A percentile compares a stretch with the other conserved stretches of the same genome.
Evolutionary conservation across 1,140 invertebrate genomes (phyloP).

Genomic region (Ganaspis sp.): DNA sequence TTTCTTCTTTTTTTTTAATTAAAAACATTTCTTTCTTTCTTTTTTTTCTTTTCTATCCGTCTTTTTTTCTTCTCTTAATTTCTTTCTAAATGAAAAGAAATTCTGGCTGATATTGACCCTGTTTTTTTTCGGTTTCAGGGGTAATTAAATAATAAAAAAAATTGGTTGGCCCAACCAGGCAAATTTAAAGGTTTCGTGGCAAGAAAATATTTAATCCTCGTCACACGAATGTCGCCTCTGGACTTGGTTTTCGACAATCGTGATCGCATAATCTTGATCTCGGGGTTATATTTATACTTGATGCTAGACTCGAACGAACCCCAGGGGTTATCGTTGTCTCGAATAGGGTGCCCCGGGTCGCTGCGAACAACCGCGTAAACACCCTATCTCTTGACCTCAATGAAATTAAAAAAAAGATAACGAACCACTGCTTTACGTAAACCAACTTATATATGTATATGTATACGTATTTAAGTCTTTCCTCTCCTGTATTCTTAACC

Average conservation of each 20-base stretch:
- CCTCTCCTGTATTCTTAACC: neutral
- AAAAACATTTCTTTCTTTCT: too few species aligned
- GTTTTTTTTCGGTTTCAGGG: too few species aligned
- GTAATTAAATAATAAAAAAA: slow-evolving; percentile 21
- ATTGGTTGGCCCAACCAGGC: slow-evolving; percentile 23
- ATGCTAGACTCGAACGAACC: slow-evolving; percentile 12
- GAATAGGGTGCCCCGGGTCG: slow-evolving; percentile 59
- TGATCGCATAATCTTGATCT: slow-evolving; percentile 28
- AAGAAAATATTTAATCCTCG: slow-evolving; percentile 14
- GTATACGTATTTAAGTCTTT: neutral
- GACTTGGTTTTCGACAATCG: slow-evolving; percentile 34
- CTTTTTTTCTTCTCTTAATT: too few species aligned
- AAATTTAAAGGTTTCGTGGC: slow-evolving; percentile 9
- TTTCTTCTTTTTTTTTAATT: too few species aligned
- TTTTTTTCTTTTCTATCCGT: too few species aligned
- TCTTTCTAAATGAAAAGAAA: too few species aligned
- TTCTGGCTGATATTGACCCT: too few species aligned
- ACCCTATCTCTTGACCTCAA: slow-evolving; percentile 58
- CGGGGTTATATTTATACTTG: slow-evolving; percentile 43
- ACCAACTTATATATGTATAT: neutral
- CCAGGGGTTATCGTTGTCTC: slow-evolving; percentile 51
- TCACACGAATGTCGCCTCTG: slow-evolving; percentile 20
- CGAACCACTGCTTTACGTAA: slow-evolving; percentile 28
- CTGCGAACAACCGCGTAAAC: slow-evolving; percentile 63
- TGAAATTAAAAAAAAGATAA: slow-evolving; percentile 55